Evolutionary conservation across 2,888 invertebrate genomes (phyloP).

Genomic region (Leucoptera coffeella): DNA sequence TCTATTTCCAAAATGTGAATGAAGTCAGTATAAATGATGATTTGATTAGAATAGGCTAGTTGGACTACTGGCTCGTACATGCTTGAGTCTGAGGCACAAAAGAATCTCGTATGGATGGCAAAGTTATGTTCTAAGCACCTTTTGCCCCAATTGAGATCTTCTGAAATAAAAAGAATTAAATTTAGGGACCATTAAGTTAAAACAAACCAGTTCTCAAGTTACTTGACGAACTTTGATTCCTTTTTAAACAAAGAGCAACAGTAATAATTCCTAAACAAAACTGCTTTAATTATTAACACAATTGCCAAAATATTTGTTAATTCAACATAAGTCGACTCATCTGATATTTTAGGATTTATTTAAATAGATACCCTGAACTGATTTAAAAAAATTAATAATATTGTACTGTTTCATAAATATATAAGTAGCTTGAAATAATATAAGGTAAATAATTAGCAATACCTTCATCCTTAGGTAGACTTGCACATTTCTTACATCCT

Average conservation of each 20-base stretch:
- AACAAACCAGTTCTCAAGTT: too few species aligned
- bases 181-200: slow-evolving; percentile 1
- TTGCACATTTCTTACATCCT: slow-evolving; percentile 57
- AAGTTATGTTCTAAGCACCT: slow-evolving; percentile 84
- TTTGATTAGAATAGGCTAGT: slow-evolving; percentile 64
- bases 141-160: slow-evolving; percentile 56
- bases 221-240: too few species aligned
- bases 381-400: too few species aligned
- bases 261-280: too few species aligned
- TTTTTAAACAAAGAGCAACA: too few species aligned
- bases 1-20: slow-evolving; percentile 71
- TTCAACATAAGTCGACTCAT: too few species aligned
- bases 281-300: too few species aligned
- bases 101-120: slow-evolving; percentile 87
- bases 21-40: slow-evolving; percentile 81
- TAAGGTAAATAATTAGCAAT: slow-evolving; percentile 8
- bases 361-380: too few species aligned
- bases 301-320: too few species aligned
- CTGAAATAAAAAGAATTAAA: slow-evolving; percentile 12
- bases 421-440: too few species aligned
- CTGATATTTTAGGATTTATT: too few species aligned
- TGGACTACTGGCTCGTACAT: slow-evolving; percentile 66
- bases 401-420: too few species aligned
- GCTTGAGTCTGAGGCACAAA: slow-evolving; percentile 81
- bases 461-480: slow-evolving; percentile 45